phyloP scores from a whole-genome alignment of 2,797 vertebrate species.

The Mallotus villosus region DNA sequence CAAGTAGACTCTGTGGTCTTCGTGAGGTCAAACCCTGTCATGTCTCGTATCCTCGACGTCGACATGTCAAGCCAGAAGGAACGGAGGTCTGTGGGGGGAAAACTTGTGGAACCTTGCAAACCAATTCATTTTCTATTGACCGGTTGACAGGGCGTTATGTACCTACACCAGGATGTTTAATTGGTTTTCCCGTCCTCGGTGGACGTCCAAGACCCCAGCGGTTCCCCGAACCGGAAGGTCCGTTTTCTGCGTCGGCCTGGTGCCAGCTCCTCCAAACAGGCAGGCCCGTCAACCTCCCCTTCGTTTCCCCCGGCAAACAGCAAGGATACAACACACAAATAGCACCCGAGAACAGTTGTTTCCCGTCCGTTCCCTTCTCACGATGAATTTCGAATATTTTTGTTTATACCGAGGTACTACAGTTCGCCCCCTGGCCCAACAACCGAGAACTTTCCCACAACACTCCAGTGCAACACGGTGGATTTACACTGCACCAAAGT shows the following conservation, averaged over 20 bases:
- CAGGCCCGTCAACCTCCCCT: slow-evolving; percentile 35
- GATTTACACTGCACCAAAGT: too few species aligned
- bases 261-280: slow-evolving; percentile 80
- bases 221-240: slow-evolving; percentile 76
- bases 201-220: slow-evolving; percentile 83
- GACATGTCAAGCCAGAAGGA: slow-evolving; percentile 79
- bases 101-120: slow-evolving; percentile 84
- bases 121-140: slow-evolving; percentile 98
- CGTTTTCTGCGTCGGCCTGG: slow-evolving; percentile 66
- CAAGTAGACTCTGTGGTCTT: neutral
- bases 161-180: slow-evolving; percentile 91
- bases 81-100: slow-evolving; percentile 88
- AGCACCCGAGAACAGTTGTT: too few species aligned
- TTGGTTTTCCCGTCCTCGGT: slow-evolving; percentile 85
- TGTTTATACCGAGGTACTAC: too few species aligned
- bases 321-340: neutral
- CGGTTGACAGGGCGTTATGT: slow-evolving; percentile 87
- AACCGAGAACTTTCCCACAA: too few species aligned
- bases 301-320: slow-evolving; percentile 5
- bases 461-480: too few species aligned
- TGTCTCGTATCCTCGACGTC: slow-evolving; percentile 76
- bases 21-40: slow-evolving; percentile 27
- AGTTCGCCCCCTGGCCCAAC: too few species aligned
- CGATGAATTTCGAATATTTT: neutral
- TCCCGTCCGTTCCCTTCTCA: too few species aligned